These are phyloP conservation scores for Chaetops frenatus DNA, from an alignment of 2,113 vertebrate species.

Conservation along the genomic window DNA sequence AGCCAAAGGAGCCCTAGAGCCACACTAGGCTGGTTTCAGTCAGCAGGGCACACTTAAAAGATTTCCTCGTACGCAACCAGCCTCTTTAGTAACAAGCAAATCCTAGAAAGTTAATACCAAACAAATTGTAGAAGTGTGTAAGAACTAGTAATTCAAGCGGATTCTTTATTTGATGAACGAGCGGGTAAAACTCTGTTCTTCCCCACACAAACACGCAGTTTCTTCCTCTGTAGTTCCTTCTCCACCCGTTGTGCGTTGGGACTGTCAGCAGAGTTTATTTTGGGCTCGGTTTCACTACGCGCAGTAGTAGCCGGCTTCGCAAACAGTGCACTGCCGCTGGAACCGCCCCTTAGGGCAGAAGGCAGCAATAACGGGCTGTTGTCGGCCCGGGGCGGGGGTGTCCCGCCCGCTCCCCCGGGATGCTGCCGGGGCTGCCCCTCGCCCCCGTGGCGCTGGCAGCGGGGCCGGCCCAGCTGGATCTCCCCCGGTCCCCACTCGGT, in stretches of 20 bases:
- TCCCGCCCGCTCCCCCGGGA: neutral
- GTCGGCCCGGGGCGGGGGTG: neutral
- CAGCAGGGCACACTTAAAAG: neutral
- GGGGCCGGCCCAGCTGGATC: neutral
- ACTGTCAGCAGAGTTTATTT: neutral
- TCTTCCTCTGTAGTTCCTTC: neutral
- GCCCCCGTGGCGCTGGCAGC: too few relatives aligned
- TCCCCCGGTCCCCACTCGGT: neutral
- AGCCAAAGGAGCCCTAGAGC: neutral
- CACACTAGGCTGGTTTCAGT: neutral
- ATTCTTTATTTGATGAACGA: neutral
- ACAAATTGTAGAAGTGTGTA: neutral
- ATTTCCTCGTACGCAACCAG: neutral
- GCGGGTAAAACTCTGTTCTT: neutral
- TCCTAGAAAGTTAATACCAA: neutral
- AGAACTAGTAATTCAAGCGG: neutral
- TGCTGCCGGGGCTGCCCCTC: neutral
- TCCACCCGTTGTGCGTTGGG: neutral
- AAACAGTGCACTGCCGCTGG: accelerated
- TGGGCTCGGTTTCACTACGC: neutral
- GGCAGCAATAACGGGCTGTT: accelerated
- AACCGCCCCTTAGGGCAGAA: neutral
- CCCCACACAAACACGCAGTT: neutral
- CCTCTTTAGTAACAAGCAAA: neutral
- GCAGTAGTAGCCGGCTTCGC: neutral